Percentiles rank a stretch among this genome's conserved stretches.
Evolutionary conservation across 37 sponge, comb jelly and placozoan species (phyloP).

Genomic region (Ephydatia muelleri): DNA sequence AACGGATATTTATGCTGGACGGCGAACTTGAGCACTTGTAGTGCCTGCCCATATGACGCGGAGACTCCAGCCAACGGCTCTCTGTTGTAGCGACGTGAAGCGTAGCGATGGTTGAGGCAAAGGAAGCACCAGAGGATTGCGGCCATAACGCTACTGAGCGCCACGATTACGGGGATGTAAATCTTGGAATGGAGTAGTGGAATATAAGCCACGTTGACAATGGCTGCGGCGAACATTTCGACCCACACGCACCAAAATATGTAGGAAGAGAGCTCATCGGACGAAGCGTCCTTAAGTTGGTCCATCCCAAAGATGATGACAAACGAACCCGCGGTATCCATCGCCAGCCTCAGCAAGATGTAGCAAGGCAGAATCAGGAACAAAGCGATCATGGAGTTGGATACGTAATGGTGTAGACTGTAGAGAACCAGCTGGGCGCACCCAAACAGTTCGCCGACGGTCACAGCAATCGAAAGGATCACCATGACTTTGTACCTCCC

Average conservation of each 20-base stretch:
- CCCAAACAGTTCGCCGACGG: not conserved
- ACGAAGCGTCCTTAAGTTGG: not conserved
- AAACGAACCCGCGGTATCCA: too few species aligned
- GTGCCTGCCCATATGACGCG: not conserved
- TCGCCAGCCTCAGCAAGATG: not conserved
- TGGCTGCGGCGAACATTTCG: not conserved
- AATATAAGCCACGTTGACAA: not conserved
- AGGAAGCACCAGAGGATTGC: not conserved
- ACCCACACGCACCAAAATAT: not conserved
- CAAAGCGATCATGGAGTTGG: not conserved
- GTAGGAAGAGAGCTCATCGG: not conserved
- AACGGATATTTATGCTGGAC: not conserved
- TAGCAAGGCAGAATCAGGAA: not conserved
- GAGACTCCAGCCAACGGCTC: not conserved
- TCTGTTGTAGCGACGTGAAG: not conserved
- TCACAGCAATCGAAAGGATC: not conserved
- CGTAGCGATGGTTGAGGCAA: not conserved
- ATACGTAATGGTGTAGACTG: not conserved
- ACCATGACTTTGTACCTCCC: not conserved
- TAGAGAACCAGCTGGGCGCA: not conserved
- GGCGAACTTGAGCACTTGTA: conserved; percentile 1
- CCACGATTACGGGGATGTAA: not conserved
- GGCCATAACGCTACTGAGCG: not conserved
- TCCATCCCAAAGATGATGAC: not conserved
- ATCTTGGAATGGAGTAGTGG: too few species aligned